Evolutionary conservation across 2,888 invertebrate genomes (phyloP).

Genomic region (Ptilodon capucinus): DNA sequence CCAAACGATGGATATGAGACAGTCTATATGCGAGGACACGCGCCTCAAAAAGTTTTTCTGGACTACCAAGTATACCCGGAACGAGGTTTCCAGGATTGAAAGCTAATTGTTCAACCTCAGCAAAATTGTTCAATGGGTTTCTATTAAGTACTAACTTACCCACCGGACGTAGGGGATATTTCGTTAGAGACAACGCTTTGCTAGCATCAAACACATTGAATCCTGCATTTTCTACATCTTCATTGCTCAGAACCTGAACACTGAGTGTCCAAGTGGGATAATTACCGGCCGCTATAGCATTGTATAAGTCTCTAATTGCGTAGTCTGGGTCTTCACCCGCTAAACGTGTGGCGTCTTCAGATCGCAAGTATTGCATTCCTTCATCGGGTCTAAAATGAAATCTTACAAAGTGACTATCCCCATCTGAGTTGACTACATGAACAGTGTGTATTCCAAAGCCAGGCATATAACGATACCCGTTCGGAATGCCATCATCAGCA

Average conservation of each 20-base stretch:
- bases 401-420: slow-evolving; percentile 88
- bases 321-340: slow-evolving; percentile 92
- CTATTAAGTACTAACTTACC: background rate
- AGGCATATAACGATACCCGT: slow-evolving; percentile 94
- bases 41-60: slow-evolving; percentile 94
- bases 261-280: slow-evolving; percentile 88
- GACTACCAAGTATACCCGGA: slow-evolving; percentile 43
- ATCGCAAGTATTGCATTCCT: slow-evolving; percentile 88
- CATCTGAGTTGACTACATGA: slow-evolving; percentile 89
- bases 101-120: slow-evolving; percentile 1
- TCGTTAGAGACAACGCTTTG: background rate
- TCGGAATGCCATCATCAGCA: slow-evolving; percentile 93
- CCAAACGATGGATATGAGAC: slow-evolving; percentile 92
- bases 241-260: slow-evolving; percentile 91
- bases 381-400: slow-evolving; percentile 94
- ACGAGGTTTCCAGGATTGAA: background rate
- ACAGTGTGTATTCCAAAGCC: slow-evolving; percentile 96
- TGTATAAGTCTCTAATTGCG: slow-evolving; percentile 90
- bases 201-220: slow-evolving; percentile 92
- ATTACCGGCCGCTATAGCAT: slow-evolving; percentile 87
- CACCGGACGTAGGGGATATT: background rate
- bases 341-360: slow-evolving; percentile 84
- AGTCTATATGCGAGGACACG: slow-evolving; percentile 93
- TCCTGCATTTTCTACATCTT: slow-evolving; percentile 87
- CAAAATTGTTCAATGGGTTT: background rate